Percentiles rank a stretch among this genome's conserved stretches.
Evolutionary conservation across 2,113 vertebrate genomes (phyloP).

Genomic region (Podiceps cristatus): DNA sequence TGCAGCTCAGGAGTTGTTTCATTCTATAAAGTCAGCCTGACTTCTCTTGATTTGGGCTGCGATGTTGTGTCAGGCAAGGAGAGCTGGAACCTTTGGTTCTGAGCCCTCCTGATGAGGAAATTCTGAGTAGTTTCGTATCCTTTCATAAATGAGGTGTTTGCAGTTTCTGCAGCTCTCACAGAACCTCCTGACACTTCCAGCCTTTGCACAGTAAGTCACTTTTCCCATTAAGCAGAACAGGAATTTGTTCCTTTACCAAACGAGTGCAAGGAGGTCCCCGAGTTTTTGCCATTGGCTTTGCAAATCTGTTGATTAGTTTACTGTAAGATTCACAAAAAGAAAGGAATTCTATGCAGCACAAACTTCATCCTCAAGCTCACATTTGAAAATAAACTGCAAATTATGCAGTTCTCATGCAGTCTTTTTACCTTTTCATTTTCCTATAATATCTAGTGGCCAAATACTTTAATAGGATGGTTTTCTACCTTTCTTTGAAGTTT

Average conservation of each 20-base stretch:
- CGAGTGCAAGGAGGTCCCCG: fast-evolving
- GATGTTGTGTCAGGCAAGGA: not conserved
- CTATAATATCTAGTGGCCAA: not conserved
- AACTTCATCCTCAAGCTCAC: not conserved
- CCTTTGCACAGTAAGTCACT: not conserved
- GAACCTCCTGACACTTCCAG: not conserved
- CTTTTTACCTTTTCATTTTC: not conserved
- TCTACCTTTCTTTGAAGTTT: not conserved
- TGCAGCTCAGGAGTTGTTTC: not conserved
- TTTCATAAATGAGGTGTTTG: not conserved
- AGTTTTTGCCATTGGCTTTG: not conserved
- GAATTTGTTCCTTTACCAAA: not conserved
- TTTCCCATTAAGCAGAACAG: not conserved
- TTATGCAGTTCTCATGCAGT: not conserved
- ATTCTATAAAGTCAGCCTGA: not conserved
- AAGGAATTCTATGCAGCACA: not conserved
- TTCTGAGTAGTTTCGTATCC: not conserved
- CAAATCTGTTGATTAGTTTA: constrained; percentile 29
- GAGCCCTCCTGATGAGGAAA: not conserved
- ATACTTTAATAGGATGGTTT: not conserved
- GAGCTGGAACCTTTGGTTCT: not conserved
- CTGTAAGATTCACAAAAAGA: not conserved
- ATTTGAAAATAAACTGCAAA: constrained; percentile 23
- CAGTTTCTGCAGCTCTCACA: not conserved
- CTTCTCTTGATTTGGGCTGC: not conserved